Percentiles rank a stretch among this genome's conserved stretches.
Conservation (phyloP, 2,113 vertebrate genomes). For the Spermophilus dauricus region DNA sequence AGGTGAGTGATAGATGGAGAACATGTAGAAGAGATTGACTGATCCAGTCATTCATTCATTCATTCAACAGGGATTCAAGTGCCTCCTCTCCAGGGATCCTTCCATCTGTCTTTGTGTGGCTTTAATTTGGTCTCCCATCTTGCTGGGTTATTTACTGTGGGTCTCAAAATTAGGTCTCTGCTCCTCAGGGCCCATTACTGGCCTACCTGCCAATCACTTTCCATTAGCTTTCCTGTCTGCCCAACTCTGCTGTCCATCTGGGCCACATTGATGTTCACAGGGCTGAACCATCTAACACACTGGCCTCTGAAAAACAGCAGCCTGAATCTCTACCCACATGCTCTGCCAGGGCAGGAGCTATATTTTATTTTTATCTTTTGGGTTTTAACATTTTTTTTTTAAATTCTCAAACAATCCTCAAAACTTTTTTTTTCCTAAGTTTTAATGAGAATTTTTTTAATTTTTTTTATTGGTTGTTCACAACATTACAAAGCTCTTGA, state of each 20-base stretch:
- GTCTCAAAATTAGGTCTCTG: not conserved
- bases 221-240: not conserved
- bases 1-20: conserved; percentile 88
- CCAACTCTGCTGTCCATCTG: not conserved
- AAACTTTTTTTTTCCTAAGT: not conserved
- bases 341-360: not conserved
- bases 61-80: not conserved
- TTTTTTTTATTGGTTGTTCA: too few species aligned
- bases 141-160: not conserved
- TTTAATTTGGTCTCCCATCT: not conserved
- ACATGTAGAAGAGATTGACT: not conserved
- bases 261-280: not conserved
- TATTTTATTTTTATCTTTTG: not conserved
- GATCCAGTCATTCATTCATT: not conserved
- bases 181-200: not conserved
- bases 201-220: not conserved
- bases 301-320: not conserved
- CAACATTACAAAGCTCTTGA: too few species aligned
- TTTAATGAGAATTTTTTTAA: too few species aligned
- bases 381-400: not conserved
- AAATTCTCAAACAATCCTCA: not conserved
- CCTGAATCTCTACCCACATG: not conserved
- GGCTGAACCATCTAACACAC: not conserved
- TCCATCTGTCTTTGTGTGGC: not conserved
- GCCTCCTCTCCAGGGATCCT: not conserved